These are phyloP conservation scores for Fregetta grallaria DNA, from an alignment of 2,113 vertebrate species.

Conservation along the genomic window DNA sequence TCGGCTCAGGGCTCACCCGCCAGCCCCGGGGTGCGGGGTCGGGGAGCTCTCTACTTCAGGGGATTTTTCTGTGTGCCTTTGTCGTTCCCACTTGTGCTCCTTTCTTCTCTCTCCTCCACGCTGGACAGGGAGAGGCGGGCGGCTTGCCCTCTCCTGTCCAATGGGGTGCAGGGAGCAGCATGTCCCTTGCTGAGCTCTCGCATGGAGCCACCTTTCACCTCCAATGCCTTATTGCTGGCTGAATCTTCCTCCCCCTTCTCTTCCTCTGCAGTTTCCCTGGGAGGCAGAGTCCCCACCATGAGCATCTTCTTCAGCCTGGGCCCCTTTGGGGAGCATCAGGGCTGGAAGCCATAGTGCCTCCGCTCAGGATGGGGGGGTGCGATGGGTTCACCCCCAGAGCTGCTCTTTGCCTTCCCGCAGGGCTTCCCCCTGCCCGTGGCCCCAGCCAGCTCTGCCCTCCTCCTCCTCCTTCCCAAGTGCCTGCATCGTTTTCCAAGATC, in stretches of 20 bases:
- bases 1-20: neutral
- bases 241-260: neutral
- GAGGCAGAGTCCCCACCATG: neutral
- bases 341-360: neutral
- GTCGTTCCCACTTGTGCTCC: neutral
- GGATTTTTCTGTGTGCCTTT: conserved; percentile 57
- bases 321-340: neutral
- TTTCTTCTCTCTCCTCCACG: neutral
- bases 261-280: neutral
- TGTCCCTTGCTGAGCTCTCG: neutral
- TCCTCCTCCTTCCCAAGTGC: conserved; percentile 45
- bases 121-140: neutral
- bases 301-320: neutral
- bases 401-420: neutral
- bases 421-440: fast-evolving
- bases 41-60: conserved; percentile 12
- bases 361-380: neutral
- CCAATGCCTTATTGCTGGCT: conserved; percentile 48
- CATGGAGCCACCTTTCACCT: neutral
- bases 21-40: neutral
- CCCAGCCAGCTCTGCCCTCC: neutral
- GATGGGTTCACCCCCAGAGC: neutral
- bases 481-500: conserved; percentile 35
- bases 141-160: neutral
- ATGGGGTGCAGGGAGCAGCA: neutral